phyloP scores from a whole-genome alignment of 2,888 invertebrate species.

The Mantis religiosa region DNA sequence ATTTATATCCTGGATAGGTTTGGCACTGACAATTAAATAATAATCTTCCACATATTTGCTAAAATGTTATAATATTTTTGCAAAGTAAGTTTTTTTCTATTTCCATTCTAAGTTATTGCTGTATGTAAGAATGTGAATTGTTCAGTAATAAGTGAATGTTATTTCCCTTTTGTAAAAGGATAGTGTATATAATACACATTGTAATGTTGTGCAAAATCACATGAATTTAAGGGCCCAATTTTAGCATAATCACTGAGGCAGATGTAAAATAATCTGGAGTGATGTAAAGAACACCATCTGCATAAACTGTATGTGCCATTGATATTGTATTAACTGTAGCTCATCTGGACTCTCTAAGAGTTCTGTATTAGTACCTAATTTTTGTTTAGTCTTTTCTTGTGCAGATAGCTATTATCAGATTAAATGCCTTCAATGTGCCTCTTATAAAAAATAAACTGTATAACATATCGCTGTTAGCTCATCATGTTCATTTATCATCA shows the following conservation, averaged over 20 bases:
- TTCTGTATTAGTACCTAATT: neutral
- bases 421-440: conserved; percentile 13
- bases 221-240: neutral
- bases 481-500: neutral
- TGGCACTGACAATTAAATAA: too few species aligned
- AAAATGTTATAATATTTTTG: neutral
- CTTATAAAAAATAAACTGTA: neutral
- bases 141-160: neutral
- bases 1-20: too few species aligned
- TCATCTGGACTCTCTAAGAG: neutral
- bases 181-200: neutral
- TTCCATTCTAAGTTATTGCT: neutral
- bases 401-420: neutral
- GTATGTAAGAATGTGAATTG: neutral
- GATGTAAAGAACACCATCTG: neutral
- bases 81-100: neutral
- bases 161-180: neutral
- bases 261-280: neutral
- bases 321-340: neutral
- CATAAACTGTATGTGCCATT: neutral
- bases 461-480: neutral
- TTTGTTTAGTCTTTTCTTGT: neutral
- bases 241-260: too few species aligned
- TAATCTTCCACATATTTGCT: neutral
- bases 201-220: neutral